phyloP scores from a whole-genome alignment of 2,113 vertebrate genomes.

The Oncorhynchus masou region DNA sequence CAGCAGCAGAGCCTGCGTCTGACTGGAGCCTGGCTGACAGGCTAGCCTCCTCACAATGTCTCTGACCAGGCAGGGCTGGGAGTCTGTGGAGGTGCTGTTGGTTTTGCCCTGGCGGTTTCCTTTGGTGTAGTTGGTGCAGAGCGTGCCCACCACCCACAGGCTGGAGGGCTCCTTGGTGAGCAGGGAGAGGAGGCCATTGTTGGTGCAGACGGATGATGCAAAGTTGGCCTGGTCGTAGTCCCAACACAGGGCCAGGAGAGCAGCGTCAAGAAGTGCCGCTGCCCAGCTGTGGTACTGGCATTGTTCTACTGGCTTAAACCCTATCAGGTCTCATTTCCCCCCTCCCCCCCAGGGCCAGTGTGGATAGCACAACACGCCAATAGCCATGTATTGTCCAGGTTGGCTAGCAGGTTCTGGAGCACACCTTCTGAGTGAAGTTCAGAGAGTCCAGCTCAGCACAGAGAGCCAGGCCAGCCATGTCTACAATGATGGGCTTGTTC shows the following conservation, averaged over 20 bases:
- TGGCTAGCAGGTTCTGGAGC: constrained; percentile 15
- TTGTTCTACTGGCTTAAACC: constrained; percentile 54
- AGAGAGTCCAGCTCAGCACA: constrained; percentile 68
- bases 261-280: constrained; percentile 50
- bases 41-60: constrained; percentile 55
- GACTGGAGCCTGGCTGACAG: constrained; percentile 62
- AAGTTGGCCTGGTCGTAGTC: constrained; percentile 72
- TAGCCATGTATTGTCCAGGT: constrained; percentile 73
- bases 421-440: constrained; percentile 74
- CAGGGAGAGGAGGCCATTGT: constrained; percentile 49
- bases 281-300: constrained; percentile 74
- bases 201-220: constrained; percentile 61
- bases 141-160: constrained; percentile 67
- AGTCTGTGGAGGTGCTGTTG: constrained; percentile 15
- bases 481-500: constrained; percentile 65
- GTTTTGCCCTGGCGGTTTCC: neutral
- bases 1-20: constrained; percentile 53
- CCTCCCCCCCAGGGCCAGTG: constrained; percentile 27
- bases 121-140: constrained; percentile 55
- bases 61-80: constrained; percentile 51
- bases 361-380: constrained; percentile 67
- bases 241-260: constrained; percentile 73
- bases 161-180: constrained; percentile 66
- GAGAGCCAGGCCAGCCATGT: constrained; percentile 73
- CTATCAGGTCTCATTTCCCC: constrained; percentile 18